Evolutionary conservation across 2,797 vertebrate species (phyloP).

Genomic region (Cheirogaleus major): DNA sequence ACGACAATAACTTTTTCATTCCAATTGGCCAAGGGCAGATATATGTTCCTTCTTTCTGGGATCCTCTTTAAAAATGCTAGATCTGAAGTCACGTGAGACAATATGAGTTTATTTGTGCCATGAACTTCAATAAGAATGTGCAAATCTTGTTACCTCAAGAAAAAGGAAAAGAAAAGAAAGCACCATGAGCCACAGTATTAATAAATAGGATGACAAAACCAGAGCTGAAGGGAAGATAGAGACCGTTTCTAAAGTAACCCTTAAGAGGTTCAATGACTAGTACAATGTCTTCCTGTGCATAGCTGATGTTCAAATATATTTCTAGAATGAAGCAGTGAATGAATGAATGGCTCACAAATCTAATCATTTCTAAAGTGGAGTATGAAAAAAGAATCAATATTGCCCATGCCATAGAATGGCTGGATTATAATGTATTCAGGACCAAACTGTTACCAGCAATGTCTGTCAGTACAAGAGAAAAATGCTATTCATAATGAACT

Average conservation of each 20-base stretch:
- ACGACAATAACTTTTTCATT: neutral
- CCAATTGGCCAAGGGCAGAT: neutral
- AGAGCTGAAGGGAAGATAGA: neutral
- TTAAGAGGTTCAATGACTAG: neutral
- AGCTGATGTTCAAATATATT: neutral
- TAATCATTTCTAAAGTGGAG: neutral
- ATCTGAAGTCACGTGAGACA: neutral
- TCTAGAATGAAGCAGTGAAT: constrained; percentile 15
- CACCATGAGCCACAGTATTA: neutral
- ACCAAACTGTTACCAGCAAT: neutral
- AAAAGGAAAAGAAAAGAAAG: neutral
- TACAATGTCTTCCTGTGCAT: neutral
- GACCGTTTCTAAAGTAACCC: neutral
- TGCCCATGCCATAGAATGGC: neutral
- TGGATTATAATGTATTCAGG: constrained; percentile 25
- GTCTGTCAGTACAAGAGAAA: constrained; percentile 4
- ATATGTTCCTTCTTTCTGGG: neutral
- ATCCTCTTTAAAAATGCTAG: neutral
- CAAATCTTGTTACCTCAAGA: neutral
- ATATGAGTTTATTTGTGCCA: neutral
- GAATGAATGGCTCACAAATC: neutral
- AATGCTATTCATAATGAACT: neutral
- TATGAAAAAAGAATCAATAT: neutral
- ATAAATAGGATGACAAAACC: neutral
- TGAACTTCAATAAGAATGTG: constrained; percentile 17